These are phyloP conservation scores for Carassius carassius DNA, from an alignment of 2,113 vertebrate genomes.

Conservation along the genomic window DNA sequence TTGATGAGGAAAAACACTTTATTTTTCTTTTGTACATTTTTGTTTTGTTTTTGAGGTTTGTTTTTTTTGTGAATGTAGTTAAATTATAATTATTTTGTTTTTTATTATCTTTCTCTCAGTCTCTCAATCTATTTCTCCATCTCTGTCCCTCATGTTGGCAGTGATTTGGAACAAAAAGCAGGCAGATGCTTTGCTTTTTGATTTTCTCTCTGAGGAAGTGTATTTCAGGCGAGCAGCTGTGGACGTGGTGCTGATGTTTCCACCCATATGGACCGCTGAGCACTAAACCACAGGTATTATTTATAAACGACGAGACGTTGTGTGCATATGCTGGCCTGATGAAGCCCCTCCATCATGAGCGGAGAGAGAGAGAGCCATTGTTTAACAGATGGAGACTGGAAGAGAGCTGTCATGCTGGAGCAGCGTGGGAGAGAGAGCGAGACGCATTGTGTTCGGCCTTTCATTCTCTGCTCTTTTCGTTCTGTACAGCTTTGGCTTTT, in stretches of 20 bases:
- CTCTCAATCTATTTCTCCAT: too few species aligned
- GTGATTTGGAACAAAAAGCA: not conserved
- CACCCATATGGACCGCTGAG: not conserved
- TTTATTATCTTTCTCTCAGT: too few species aligned
- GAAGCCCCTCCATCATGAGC: not conserved
- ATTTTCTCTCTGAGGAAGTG: conserved; percentile 17
- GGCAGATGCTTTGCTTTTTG: not conserved
- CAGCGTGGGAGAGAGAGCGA: not conserved
- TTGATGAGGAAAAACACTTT: too few species aligned
- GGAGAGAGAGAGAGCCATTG: not conserved
- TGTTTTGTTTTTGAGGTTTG: too few species aligned
- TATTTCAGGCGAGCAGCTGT: not conserved
- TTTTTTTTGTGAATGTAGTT: too few species aligned
- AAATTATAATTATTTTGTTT: too few species aligned
- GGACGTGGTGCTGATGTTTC: conserved; percentile 4
- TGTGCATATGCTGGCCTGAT: not conserved
- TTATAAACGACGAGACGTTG: not conserved
- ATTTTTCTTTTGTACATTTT: too few species aligned
- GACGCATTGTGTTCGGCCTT: not conserved
- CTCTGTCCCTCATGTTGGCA: too few species aligned
- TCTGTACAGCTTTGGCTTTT: not conserved
- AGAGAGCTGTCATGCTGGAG: not conserved
- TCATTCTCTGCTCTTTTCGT: not conserved
- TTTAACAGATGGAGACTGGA: not conserved
- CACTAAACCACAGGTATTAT: conserved; percentile 28